Evolutionary conservation across 2,113 vertebrate genomes (phyloP).

Genomic region (Python bivittatus): DNA sequence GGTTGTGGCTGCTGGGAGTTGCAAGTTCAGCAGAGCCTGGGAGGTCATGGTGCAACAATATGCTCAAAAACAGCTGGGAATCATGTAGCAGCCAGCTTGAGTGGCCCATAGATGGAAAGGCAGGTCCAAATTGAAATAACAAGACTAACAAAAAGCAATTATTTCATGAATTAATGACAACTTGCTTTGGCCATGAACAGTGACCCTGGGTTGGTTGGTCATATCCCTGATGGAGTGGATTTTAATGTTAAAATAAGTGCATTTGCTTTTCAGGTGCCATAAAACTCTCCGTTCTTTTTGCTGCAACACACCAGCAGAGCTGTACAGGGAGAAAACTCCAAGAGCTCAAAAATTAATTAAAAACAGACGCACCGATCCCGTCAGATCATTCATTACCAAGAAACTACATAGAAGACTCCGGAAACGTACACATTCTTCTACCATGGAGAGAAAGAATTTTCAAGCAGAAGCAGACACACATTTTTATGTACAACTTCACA

Average conservation of each 20-base stretch:
- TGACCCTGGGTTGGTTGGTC: background rate
- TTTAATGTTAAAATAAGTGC: background rate
- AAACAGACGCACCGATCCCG: background rate
- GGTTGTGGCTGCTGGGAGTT: background rate
- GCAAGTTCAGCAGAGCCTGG: background rate
- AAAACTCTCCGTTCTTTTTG: background rate
- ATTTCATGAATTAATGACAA: background rate
- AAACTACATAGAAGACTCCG: background rate
- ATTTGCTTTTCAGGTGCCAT: background rate
- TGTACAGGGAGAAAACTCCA: background rate
- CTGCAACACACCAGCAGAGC: background rate
- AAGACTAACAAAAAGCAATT: background rate
- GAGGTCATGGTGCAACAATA: background rate
- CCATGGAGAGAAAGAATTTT: background rate
- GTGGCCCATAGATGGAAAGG: background rate
- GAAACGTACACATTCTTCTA: background rate
- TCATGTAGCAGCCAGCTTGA: background rate
- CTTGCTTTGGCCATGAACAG: background rate
- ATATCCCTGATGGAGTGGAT: no score
- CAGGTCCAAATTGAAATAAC: background rate
- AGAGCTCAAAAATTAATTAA: background rate
- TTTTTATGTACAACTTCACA: background rate
- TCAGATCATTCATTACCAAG: background rate
- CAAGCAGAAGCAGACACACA: background rate
- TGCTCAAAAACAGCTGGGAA: background rate